Evolutionary conservation across 2,888 invertebrate species (phyloP).

Genomic region (Choreutis nemorana): DNA sequence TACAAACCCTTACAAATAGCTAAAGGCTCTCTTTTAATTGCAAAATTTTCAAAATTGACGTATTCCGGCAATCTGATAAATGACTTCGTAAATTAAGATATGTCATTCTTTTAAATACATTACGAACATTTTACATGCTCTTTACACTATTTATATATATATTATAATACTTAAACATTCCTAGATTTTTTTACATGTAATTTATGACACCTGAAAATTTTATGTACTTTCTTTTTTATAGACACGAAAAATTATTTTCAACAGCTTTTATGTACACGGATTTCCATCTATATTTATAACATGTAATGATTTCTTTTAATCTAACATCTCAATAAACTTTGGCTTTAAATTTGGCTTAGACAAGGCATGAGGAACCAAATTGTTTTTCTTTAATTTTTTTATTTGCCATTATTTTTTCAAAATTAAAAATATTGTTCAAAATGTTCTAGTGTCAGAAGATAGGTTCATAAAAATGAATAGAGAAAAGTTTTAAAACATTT

Average conservation of each 20-base stretch:
- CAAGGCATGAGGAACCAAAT: constrained; percentile 22
- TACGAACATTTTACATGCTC: constrained; percentile 11
- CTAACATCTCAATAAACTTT: constrained; percentile 34
- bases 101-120: constrained; percentile 27
- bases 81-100: constrained; percentile 28
- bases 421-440: too few species aligned
- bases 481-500: constrained; percentile 12
- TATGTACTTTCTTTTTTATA: neutral
- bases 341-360: constrained; percentile 56
- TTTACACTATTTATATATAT: constrained; percentile 1
- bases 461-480: neutral
- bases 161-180: neutral
- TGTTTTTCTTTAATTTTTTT: neutral
- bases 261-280: constrained; percentile 12
- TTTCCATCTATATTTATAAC: constrained; percentile 8
- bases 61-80: constrained; percentile 5
- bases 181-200: neutral
- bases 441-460: neutral
- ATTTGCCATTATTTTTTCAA: too few species aligned
- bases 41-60: constrained; percentile 30
- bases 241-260: constrained; percentile 1
- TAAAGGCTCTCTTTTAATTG: constrained; percentile 19
- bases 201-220: neutral
- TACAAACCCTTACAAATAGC: constrained; percentile 19
- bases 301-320: constrained; percentile 12